Evolutionary conservation across 2,797 vertebrate species (phyloP), one percentile per base, ranked within the genome.

Genomic region (Crocidura indochinensis): DNA sequence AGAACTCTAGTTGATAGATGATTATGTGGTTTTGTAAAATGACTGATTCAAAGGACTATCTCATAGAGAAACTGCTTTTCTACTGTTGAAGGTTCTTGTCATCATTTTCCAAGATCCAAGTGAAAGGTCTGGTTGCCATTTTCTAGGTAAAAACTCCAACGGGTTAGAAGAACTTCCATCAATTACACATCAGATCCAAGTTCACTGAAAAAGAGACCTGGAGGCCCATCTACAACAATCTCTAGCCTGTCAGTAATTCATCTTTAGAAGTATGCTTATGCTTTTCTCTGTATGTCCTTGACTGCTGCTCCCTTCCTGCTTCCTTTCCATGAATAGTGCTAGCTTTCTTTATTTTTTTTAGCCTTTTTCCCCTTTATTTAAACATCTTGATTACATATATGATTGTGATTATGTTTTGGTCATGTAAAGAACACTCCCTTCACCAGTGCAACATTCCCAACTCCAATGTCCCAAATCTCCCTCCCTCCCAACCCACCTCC

Each of bases 221-320:
- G 11, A 65, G 24, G 26, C 20, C n/a, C 24, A n/a, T 72, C 47
- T 95, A 29, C 31, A 10, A 20, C 10, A 46, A 65, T 10, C 10
- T 83, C 20, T 69, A 76, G 29, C 19, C 5, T 46, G 6, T 26
- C 29, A 82, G 10, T 14, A 24, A 84, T 72, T 85, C 69, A 24
- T 71, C 67, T 80, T 76, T 90, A 72, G 53, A 91, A 90, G 68
- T 4, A 22, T 38, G 31, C 27, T 49, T 87, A 10, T 78, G 5
- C 6, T 0, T 79, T 22, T 85, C 38, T 75, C 56, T 78, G 64
- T 4, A 9, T 29, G 11, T 60, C n/a, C 17, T 69, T 69, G 22
- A 20, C 26, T 87, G 14, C 51, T 75, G 9, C 8, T 4, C 4
- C 46, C 44, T 17, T 4, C 20, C 10, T 17, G n/a, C 8, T 79